Base-by-base conservation (phyloP, 1,140 invertebrate species). In the Atta colombica region DNA sequence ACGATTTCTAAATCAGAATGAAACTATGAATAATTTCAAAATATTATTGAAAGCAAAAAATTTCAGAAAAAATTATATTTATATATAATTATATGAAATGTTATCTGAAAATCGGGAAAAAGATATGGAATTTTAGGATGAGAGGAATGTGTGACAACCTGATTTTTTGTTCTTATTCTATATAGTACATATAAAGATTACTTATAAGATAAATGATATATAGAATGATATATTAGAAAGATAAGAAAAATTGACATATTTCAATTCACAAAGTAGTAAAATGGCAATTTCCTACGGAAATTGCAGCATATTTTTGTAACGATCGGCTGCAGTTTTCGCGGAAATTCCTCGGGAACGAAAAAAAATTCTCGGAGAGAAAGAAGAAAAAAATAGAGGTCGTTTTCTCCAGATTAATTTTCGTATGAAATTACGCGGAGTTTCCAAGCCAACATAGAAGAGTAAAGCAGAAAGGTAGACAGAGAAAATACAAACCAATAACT, bases 331-430 rank as follows among this genome's bases (percentile, higher is more conserved):
- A 18, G 31, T 4, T 39, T 77, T 8, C 28, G 31, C 35, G 49
- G 74, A 53, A 53, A 55, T 18, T 55, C 8, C 21, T 51, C 3
- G 25, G 7, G 18, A 45, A 21, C 8, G 21, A 39, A 16, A 45
- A 72, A 28, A 49, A 49, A 0, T 4, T 7, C 7, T 35, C 10
- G 18, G 2, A 55, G 5, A 55, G 28, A 35, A 8, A 39, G 12
- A 35, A 12, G 14, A 45, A 7, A 35, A 72, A 66, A 78, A 61
- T 25, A 12, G 4, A 8, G 16, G 39, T 18, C 31, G 0, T 51
- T 21, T 25, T 45, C 53, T 49, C 10, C 31, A 77, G 8, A 10
- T 65, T 85, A 77, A 77, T 85, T 77, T 77, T 55, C 28, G 61
- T 35, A 28, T 28, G 58, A 84, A 85, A 75, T 85, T 75, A 39